These are phyloP conservation scores for Gonatopus flavifemur DNA, from an alignment of 1,140 invertebrate species.

Conservation along the genomic window DNA sequence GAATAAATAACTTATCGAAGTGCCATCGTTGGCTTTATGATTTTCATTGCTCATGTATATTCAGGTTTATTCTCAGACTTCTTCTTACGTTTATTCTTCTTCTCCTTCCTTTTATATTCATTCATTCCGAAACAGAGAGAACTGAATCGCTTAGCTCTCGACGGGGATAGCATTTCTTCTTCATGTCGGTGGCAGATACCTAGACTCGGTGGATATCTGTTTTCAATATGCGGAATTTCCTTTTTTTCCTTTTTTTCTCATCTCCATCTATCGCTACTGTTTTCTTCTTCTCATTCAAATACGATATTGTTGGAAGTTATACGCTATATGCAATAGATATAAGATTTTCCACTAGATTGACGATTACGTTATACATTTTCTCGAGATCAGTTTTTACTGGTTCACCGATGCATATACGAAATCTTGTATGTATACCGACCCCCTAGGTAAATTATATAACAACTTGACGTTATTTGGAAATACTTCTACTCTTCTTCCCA, in stretches of 20 bases:
- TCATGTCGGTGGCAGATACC: constrained; percentile 28
- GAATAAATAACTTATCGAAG: not conserved
- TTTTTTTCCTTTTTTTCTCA: not conserved
- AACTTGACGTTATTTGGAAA: too few relatives aligned
- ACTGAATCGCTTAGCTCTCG: constrained; percentile 20
- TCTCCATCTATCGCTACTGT: not conserved
- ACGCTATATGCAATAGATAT: too few relatives aligned
- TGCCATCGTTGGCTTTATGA: not conserved
- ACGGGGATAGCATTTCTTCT: constrained; percentile 30
- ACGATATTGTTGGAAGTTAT: too few relatives aligned
- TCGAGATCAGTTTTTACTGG: too few relatives aligned
- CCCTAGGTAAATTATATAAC: too few relatives aligned
- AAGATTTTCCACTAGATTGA: too few relatives aligned
- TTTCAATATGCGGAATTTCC: constrained; percentile 26
- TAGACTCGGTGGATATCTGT: constrained; percentile 27
- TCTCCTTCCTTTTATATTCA: constrained; percentile 12
- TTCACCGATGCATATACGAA: too few relatives aligned
- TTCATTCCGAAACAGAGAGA: constrained; percentile 7
- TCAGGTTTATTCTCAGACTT: not conserved
- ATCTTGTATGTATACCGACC: too few relatives aligned
- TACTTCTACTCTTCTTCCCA: too few relatives aligned
- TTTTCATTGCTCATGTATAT: not conserved
- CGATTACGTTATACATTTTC: too few relatives aligned
- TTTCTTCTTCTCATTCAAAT: too few relatives aligned
- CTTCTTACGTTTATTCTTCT: constrained; percentile 3